These are phyloP conservation scores for Himalopsyche phryganea DNA, from an alignment of 1,140 invertebrate genomes.

Conservation along the genomic window DNA sequence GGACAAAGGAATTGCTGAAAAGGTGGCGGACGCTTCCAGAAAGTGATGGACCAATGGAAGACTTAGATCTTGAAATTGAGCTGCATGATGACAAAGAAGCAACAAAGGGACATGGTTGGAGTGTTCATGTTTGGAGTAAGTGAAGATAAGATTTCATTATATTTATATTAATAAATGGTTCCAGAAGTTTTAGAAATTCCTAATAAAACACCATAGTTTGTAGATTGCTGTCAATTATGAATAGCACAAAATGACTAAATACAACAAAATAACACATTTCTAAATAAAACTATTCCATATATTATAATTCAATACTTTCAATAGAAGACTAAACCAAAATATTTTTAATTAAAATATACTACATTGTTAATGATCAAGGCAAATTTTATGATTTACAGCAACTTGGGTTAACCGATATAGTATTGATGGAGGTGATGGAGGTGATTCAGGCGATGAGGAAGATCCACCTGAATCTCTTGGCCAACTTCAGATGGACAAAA, in stretches of 20 bases:
- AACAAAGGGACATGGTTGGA: slow-evolving; percentile 55
- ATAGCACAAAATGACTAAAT: too few species aligned
- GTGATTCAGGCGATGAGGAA: slow-evolving; percentile 50
- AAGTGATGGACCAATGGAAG: slow-evolving; percentile 41
- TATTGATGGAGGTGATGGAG: slow-evolving; percentile 57
- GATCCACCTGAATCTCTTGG: slow-evolving; percentile 53
- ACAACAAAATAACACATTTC: too few species aligned
- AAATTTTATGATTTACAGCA: slow-evolving; percentile 52
- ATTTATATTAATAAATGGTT: too few species aligned
- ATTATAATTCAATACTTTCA: too few species aligned
- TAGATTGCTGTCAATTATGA: too few species aligned
- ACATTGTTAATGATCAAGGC: too few species aligned
- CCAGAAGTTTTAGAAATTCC: too few species aligned
- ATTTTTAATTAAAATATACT: too few species aligned
- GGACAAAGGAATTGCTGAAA: slow-evolving; percentile 65
- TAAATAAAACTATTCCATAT: too few species aligned
- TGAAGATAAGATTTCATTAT: slow-evolving; percentile 15
- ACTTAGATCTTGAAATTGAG: slow-evolving; percentile 40
- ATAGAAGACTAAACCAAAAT: too few species aligned
- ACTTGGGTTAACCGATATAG: slow-evolving; percentile 67
- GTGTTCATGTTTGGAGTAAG: slow-evolving; percentile 70
- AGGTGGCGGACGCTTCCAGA: slow-evolving; percentile 64
- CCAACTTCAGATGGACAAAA: slow-evolving; percentile 62
- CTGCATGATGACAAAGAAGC: slow-evolving; percentile 35
- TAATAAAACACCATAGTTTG: too few species aligned